These are phyloP conservation scores for Caenorhabditis sp. DNA, from an alignment of 2,888 invertebrate species.

Conservation along the genomic window DNA sequence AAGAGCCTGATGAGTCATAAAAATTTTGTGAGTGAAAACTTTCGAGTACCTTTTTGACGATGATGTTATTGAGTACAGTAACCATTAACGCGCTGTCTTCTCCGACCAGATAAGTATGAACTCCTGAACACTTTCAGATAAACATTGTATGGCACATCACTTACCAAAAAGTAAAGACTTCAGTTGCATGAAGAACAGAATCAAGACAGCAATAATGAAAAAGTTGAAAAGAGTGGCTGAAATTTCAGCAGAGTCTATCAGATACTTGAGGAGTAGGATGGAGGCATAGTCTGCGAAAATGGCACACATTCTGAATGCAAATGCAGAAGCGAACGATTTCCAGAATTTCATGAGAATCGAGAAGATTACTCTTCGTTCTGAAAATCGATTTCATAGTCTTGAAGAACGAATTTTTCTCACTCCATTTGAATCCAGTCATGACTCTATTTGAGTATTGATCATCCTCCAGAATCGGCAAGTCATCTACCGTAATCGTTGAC, in stretches of 20 bases:
- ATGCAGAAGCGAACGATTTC: constrained; percentile 58
- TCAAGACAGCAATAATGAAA: constrained; percentile 62
- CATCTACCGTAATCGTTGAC: constrained; percentile 50
- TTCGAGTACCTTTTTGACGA: constrained; percentile 61
- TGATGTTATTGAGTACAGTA: constrained; percentile 61
- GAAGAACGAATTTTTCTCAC: constrained; percentile 7
- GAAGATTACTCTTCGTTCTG: constrained; percentile 57
- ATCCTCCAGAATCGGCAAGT: constrained; percentile 47
- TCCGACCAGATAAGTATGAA: constrained; percentile 60
- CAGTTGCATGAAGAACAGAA: constrained; percentile 64
- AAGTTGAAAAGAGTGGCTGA: constrained; percentile 56
- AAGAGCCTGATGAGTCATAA: constrained; percentile 33
- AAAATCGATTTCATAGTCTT: constrained; percentile 4
- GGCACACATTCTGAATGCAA: constrained; percentile 43
- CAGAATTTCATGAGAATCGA: constrained; percentile 62
- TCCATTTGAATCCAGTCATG: constrained; percentile 64
- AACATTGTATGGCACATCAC: background rate
- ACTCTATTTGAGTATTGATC: constrained; percentile 39
- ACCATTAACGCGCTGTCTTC: constrained; percentile 62
- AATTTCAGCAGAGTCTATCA: constrained; percentile 62
- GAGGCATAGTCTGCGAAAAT: constrained; percentile 62
- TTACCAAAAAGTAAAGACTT: constrained; percentile 58
- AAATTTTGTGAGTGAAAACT: background rate
- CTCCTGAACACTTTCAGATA: constrained; percentile 39
- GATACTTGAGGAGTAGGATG: constrained; percentile 54